A percentile compares a stretch with the other conserved stretches of the same genome.
Conservation (phyloP, 1,140 invertebrate genomes). For the Propsilocerus akamusi region DNA sequence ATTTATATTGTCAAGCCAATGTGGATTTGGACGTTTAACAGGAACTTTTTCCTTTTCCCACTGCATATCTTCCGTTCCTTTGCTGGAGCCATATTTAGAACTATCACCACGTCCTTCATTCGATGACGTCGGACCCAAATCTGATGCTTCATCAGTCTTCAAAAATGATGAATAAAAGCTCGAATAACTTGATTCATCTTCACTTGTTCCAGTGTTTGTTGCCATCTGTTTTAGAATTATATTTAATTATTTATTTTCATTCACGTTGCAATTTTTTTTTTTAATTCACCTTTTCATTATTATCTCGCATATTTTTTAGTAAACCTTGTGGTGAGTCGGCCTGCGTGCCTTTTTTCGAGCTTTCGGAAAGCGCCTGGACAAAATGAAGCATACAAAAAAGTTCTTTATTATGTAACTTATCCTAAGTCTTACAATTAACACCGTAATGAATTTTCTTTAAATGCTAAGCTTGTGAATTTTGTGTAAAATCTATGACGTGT, state of each 20-base stretch:
- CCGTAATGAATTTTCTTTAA: not conserved
- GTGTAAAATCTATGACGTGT: not conserved
- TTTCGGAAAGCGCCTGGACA: conserved; percentile 27
- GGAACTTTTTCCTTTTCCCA: not conserved
- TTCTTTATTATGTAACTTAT: no score
- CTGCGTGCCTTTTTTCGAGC: conserved; percentile 30
- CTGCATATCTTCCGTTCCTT: not conserved
- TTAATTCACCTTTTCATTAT: not conserved
- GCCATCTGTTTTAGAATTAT: not conserved
- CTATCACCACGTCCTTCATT: not conserved
- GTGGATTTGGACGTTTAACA: conserved; percentile 25
- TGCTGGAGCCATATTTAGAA: not conserved
- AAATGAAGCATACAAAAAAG: not conserved
- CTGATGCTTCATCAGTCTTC: conserved; percentile 28
- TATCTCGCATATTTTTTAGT: conserved; percentile 10
- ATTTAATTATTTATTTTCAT: no score
- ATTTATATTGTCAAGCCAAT: conserved; percentile 35
- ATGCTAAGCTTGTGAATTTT: not conserved
- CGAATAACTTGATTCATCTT: conserved; percentile 29
- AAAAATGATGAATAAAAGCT: conserved; percentile 33
- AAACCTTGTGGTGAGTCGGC: conserved; percentile 25
- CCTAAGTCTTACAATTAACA: not conserved
- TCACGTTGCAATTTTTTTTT: not conserved
- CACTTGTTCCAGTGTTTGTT: not conserved
- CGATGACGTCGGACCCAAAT: not conserved